Evolutionary conservation across 2,113 vertebrate species (phyloP).

Genomic region (Tauraco erythrolophus): DNA sequence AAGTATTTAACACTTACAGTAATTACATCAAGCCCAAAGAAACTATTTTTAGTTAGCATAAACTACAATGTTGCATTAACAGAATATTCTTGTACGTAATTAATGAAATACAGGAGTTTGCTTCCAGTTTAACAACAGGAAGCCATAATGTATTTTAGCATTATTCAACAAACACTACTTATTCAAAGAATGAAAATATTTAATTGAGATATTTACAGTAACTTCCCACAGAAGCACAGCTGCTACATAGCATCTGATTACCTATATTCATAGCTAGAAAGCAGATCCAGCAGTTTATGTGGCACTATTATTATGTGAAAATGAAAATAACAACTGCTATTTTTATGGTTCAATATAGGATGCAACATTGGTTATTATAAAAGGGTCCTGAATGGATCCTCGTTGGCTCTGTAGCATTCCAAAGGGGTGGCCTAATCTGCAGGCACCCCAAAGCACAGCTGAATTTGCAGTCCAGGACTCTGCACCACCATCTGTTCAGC

Average conservation of each 20-base stretch:
- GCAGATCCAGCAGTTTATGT: slow-evolving; percentile 8
- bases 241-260: slow-evolving; percentile 45
- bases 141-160: background rate
- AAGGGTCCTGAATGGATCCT: background rate
- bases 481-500: slow-evolving; percentile 16
- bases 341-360: background rate
- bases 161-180: slow-evolving; percentile 37
- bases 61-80: background rate
- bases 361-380: background rate
- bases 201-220: slow-evolving; percentile 61
- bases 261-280: slow-evolving; percentile 40
- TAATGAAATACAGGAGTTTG: background rate
- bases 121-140: slow-evolving; percentile 29
- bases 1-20: background rate
- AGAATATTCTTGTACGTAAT: background rate
- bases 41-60: background rate
- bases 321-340: slow-evolving; percentile 41
- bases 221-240: slow-evolving; percentile 62
- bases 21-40: background rate
- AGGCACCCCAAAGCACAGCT: slow-evolving; percentile 1
- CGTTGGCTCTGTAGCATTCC: background rate
- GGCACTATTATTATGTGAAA: background rate
- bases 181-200: slow-evolving; percentile 50
- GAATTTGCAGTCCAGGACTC: slow-evolving; percentile 4
- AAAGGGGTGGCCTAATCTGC: background rate